Conservation (phyloP, 1,140 invertebrate species). For the Drosophila pseudoobscura region DNA sequence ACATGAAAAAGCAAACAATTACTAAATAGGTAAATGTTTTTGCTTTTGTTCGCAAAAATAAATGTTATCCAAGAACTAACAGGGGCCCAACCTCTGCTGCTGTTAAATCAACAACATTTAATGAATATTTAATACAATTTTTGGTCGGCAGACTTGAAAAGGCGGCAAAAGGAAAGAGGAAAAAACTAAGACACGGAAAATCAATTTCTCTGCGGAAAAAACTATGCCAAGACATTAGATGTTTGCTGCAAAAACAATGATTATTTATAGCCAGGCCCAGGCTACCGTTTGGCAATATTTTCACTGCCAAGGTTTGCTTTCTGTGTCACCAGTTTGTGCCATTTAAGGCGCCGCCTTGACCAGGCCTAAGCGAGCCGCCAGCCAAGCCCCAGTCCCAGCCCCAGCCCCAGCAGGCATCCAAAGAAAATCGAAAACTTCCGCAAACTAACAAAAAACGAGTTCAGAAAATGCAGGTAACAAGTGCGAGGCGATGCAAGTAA, state of each 20-base stretch:
- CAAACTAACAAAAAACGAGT: constrained; percentile 23
- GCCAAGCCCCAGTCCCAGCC: neutral
- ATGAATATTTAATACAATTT: constrained; percentile 14
- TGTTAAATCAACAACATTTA: constrained; percentile 22
- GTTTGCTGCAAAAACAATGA: constrained; percentile 19
- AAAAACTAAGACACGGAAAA: constrained; percentile 12
- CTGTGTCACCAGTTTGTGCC: constrained; percentile 41
- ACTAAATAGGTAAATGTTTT: too few species aligned
- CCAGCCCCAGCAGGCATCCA: neutral
- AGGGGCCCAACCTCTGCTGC: constrained; percentile 3
- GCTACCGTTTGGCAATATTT: constrained; percentile 44
- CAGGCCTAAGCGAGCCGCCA: constrained; percentile 3
- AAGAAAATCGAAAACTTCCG: constrained; percentile 41
- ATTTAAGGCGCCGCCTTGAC: constrained; percentile 51
- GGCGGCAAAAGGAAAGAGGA: neutral
- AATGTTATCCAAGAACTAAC: neutral
- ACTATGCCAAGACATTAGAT: constrained; percentile 39
- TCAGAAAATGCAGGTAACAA: constrained; percentile 29
- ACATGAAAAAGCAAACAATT: too few species aligned
- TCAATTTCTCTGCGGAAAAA: constrained; percentile 37
- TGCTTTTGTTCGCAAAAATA: too few species aligned
- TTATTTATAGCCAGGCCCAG: constrained; percentile 29
- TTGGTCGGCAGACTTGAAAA: constrained; percentile 5
- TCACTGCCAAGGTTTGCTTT: constrained; percentile 60
- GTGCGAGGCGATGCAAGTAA: constrained; percentile 11